Evolutionary conservation across 2,888 invertebrate species (phyloP).

Genomic region (Argynnis bischoffii): DNA sequence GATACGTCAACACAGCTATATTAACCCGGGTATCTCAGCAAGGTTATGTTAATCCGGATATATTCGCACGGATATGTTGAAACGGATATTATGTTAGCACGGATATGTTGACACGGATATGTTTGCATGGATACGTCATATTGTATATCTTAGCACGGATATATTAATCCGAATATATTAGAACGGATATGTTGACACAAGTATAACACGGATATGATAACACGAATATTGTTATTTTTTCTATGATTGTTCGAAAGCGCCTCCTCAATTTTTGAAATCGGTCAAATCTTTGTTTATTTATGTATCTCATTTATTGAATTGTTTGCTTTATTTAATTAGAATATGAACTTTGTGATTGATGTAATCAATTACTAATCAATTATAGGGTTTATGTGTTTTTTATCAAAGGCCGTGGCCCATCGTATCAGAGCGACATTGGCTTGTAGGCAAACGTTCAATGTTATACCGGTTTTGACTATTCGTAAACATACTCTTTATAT

Average conservation of each 20-base stretch:
- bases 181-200: too few relatives aligned
- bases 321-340: conserved; percentile 1
- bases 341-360: conserved; percentile 1
- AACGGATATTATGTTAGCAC: too few relatives aligned
- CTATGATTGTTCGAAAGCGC: too few relatives aligned
- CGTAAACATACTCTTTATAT: not conserved
- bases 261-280: too few relatives aligned
- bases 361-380: conserved; percentile 32
- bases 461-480: conserved; percentile 1
- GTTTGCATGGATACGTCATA: not conserved
- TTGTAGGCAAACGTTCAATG: conserved; percentile 23
- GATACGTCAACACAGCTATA: too few relatives aligned
- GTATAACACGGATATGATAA: not conserved
- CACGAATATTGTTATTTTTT: not conserved
- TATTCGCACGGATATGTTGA: too few relatives aligned
- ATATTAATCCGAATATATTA: too few relatives aligned
- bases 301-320: too few relatives aligned
- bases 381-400: conserved; percentile 30
- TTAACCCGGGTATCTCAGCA: too few relatives aligned
- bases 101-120: not conserved
- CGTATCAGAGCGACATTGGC: conserved; percentile 28
- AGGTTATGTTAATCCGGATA: too few relatives aligned
- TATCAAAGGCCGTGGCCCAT: conserved; percentile 31
- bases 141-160: too few relatives aligned
- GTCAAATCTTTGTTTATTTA: too few relatives aligned